phyloP scores from a whole-genome alignment of 2,888 invertebrate species.

The Hypena proboscidalis region DNA sequence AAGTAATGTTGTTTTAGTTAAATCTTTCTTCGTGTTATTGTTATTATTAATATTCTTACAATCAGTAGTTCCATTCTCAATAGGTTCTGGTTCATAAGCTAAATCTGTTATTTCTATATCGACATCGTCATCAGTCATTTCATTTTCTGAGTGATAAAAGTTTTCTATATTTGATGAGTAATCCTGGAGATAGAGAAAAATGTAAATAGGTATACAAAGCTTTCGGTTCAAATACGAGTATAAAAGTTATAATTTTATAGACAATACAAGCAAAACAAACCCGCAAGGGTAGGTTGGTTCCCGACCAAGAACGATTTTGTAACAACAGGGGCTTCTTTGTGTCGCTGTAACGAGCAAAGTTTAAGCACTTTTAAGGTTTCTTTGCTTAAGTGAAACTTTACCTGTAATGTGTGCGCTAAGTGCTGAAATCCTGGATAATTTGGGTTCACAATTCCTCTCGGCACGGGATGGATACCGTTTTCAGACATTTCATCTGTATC shows the following conservation, averaged over 20 bases:
- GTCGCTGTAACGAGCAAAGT: constrained; percentile 45
- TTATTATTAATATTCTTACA: constrained; percentile 71
- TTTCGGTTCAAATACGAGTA: too few relatives aligned
- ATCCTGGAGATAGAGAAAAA: constrained; percentile 59
- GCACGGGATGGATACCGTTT: constrained; percentile 71
- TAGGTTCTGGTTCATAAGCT: constrained; percentile 56
- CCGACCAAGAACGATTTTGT: constrained; percentile 36
- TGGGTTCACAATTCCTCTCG: constrained; percentile 92
- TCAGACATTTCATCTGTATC: constrained; percentile 84
- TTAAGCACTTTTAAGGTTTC: constrained; percentile 54
- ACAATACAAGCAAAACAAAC: background rate
- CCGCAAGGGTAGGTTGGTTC: constrained; percentile 7
- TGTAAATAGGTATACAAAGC: too few relatives aligned
- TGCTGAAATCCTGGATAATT: constrained; percentile 95
- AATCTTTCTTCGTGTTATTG: constrained; percentile 58
- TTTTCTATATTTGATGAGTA: constrained; percentile 79
- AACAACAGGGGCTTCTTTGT: constrained; percentile 60
- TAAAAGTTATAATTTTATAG: background rate
- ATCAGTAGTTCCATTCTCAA: constrained; percentile 50
- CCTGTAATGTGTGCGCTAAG: constrained; percentile 89
- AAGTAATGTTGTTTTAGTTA: constrained; percentile 42
- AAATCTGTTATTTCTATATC: constrained; percentile 72
- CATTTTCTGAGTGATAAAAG: constrained; percentile 82
- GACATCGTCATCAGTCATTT: constrained; percentile 80
- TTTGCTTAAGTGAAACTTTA: constrained; percentile 50